Percentiles rank a stretch among this genome's conserved stretches.
phyloP scores from a whole-genome alignment of 2,888 invertebrate genomes.

The Drosophila conformis region DNA sequence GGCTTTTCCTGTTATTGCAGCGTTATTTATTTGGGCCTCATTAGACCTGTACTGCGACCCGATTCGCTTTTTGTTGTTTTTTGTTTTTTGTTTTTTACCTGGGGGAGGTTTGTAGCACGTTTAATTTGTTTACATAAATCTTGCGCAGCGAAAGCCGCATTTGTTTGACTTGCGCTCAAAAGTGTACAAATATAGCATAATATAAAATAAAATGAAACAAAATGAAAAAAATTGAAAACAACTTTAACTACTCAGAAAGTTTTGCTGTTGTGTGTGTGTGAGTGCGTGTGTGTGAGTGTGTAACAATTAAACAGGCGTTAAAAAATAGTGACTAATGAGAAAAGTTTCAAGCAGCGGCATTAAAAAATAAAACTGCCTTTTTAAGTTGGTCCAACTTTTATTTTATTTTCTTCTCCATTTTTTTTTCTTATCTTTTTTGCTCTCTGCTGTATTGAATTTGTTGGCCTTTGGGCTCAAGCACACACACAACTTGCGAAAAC shows the following conservation, averaged over 20 bases:
- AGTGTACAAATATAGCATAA: conserved; percentile 10
- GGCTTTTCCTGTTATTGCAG: conserved; percentile 10
- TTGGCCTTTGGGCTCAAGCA: conserved; percentile 8
- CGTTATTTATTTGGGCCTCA: conserved; percentile 54
- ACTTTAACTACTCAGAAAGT: conserved; percentile 60
- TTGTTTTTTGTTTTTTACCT: conserved; percentile 18
- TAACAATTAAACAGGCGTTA: conserved; percentile 75
- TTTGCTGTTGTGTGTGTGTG: conserved; percentile 18
- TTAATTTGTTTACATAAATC: conserved; percentile 78
- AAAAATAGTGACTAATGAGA: conserved; percentile 79
- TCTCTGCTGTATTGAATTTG: conserved; percentile 40
- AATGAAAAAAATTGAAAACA: conserved; percentile 52
- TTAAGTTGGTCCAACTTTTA: conserved; percentile 27
- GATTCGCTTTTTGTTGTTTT: conserved; percentile 16
- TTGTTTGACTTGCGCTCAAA: conserved; percentile 43
- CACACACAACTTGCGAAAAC: conserved; percentile 21
- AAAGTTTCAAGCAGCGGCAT: conserved; percentile 62
- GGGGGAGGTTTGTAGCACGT: conserved; percentile 26
- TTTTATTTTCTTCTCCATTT: conserved; percentile 32
- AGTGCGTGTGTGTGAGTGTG: conserved; percentile 45
- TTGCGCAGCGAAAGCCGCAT: conserved; percentile 25
- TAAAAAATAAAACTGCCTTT: conserved; percentile 56
- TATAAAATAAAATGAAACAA: conserved; percentile 25
- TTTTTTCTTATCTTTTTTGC: background rate
- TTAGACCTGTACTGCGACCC: conserved; percentile 38